These are phyloP conservation scores for Campylomormyrus tamandua DNA, from an alignment of 2,113 vertebrate genomes.

Conservation along the genomic window DNA sequence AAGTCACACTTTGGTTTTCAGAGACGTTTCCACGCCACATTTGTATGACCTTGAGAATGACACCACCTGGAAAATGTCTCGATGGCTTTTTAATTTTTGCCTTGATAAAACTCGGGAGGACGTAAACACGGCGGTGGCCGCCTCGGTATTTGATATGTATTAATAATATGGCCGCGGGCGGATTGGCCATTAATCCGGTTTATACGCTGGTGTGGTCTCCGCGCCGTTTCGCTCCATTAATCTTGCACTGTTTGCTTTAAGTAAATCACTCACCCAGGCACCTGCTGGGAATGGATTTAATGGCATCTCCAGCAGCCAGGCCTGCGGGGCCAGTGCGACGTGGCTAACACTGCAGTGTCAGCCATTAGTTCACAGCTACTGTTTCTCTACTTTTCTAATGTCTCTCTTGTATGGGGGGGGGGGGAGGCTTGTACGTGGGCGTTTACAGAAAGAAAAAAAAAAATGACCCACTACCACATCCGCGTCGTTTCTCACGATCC, in stretches of 20 bases:
- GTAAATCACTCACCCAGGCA: constrained; percentile 49
- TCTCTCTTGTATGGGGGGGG: not conserved
- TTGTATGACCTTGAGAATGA: not conserved
- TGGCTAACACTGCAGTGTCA: constrained; percentile 41
- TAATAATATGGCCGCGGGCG: constrained; percentile 42
- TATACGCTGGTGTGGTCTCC: constrained; percentile 18
- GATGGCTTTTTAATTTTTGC: not conserved
- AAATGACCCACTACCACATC: not conserved
- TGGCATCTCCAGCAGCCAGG: constrained; percentile 36
- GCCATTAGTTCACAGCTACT: constrained; percentile 38
- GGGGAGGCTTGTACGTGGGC: not conserved
- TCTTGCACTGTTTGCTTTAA: constrained; percentile 52
- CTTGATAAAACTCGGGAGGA: not conserved
- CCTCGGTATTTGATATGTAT: constrained; percentile 22
- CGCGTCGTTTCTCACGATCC: not conserved
- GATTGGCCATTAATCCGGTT: constrained; percentile 23
- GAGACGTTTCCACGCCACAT: not conserved
- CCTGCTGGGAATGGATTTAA: constrained; percentile 51
- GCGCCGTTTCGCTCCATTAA: constrained; percentile 52
- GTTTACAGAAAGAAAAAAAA: not conserved
- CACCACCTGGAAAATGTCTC: not conserved
- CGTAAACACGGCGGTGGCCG: not conserved
- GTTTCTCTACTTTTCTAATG: constrained; percentile 14
- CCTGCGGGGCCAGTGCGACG: constrained; percentile 32
- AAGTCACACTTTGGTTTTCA: not conserved